These are phyloP conservation scores for Hydra vulgaris DNA, from an alignment of 30 jellyfish, hydroid and myxozoan genomes.

Conservation along the genomic window DNA sequence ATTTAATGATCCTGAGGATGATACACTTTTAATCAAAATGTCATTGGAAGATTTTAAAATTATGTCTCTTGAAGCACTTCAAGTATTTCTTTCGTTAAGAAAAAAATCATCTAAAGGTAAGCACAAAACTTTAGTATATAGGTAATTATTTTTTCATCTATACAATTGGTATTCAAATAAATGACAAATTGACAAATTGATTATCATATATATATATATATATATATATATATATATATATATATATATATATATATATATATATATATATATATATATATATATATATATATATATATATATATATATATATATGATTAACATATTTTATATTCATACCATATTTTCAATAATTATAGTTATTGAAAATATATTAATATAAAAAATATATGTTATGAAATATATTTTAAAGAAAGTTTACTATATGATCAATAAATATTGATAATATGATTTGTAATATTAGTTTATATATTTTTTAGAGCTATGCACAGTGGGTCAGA, in stretches of 20 bases:
- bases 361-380: background rate
- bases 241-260: no score
- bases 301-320: no score
- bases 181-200: background rate
- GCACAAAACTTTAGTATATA: background rate
- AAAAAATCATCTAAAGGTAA: background rate
- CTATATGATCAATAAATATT: background rate
- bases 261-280: no score
- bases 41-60: background rate
- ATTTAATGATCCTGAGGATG: background rate
- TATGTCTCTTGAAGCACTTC: background rate
- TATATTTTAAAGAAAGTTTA: background rate
- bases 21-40: background rate
- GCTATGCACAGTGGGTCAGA: no score
- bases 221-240: no score
- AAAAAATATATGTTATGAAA: background rate
- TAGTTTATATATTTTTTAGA: background rate
- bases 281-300: no score
- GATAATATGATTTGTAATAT: background rate
- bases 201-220: no score
- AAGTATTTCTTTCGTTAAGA: background rate
- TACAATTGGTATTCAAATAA: background rate
- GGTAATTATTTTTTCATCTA: background rate
- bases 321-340: no score
- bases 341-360: no score